Conservation (phyloP, 2,797 vertebrate species). For the Amblyraja radiata region DNA sequence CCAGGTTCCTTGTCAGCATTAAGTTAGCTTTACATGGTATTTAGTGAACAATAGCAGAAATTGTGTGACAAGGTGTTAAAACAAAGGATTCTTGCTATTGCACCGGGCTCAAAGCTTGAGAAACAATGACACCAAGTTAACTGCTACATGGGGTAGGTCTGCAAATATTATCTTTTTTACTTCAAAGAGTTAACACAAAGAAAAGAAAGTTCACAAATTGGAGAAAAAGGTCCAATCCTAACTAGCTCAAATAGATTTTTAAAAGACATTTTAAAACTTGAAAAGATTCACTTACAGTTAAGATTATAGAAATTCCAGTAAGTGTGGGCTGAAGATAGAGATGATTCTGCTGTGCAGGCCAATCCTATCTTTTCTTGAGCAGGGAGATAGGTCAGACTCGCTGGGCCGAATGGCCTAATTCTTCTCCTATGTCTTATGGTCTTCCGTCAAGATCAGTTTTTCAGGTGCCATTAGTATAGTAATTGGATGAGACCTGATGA, state of each 20-base stretch:
- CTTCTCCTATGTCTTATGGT: too few relatives aligned
- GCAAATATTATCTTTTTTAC: background rate
- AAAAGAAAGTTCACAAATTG: background rate
- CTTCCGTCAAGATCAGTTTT: too few relatives aligned
- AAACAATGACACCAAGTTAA: background rate
- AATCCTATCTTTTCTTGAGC: background rate
- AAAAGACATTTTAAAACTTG: background rate
- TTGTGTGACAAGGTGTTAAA: constrained; percentile 45
- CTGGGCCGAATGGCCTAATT: too few relatives aligned
- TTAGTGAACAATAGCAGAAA: constrained; percentile 50
- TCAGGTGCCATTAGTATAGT: too few relatives aligned
- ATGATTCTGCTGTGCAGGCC: background rate
- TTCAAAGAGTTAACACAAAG: background rate
- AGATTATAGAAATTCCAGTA: background rate
- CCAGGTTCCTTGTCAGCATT: constrained; percentile 51
- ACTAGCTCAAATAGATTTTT: background rate
- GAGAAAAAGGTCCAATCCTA: background rate
- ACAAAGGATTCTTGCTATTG: background rate
- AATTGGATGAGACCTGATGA: too few relatives aligned
- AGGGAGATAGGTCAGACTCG: too few relatives aligned
- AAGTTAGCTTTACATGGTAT: constrained; percentile 51
- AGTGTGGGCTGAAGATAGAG: background rate
- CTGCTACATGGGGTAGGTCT: background rate
- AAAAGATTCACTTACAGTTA: background rate
- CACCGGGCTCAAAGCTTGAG: background rate